Evolutionary conservation across 2,113 vertebrate genomes (phyloP).

Genomic region (Pollimyrus isidori): DNA sequence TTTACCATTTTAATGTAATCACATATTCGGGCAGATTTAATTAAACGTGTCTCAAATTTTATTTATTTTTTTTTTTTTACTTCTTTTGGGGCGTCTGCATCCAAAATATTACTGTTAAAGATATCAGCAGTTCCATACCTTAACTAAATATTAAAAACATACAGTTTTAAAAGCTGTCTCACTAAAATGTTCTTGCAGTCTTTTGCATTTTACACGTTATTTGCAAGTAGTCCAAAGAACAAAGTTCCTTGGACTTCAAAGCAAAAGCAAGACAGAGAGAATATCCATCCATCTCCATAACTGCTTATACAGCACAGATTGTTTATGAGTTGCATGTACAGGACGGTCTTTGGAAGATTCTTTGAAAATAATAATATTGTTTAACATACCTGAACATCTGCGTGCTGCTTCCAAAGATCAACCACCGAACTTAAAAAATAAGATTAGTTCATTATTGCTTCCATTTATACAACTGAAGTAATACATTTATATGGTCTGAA

Average conservation of each 20-base stretch:
- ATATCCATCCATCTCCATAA: background rate
- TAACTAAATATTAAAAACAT: background rate
- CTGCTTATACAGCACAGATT: background rate
- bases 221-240: background rate
- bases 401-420: slow-evolving; percentile 66
- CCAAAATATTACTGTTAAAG: background rate
- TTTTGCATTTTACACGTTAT: background rate
- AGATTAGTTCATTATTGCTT: background rate
- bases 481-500: background rate
- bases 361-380: background rate
- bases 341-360: background rate
- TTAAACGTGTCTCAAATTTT: background rate
- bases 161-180: background rate
- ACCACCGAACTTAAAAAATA: slow-evolving; percentile 52
- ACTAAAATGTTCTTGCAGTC: background rate
- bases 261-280: slow-evolving; percentile 1
- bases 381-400: slow-evolving; percentile 57
- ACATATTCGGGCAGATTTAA: background rate
- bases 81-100: background rate
- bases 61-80: no score
- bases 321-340: background rate
- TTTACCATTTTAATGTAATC: background rate
- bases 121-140: no score
- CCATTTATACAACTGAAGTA: background rate
- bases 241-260: background rate